Conservation (phyloP, 2,888 invertebrate genomes). For the Chesias legatella region DNA sequence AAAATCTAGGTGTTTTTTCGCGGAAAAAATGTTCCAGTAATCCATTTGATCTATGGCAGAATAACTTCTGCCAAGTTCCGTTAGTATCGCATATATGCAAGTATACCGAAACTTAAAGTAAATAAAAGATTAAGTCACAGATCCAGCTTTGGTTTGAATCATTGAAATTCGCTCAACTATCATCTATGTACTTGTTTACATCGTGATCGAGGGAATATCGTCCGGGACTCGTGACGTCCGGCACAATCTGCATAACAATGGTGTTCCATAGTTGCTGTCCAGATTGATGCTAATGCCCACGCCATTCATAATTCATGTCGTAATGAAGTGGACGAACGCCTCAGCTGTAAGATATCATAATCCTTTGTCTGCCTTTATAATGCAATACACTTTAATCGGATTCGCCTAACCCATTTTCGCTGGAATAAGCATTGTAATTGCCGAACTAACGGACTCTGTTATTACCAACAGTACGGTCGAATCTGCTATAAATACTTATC, state of each 20-base stretch:
- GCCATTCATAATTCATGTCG: constrained; percentile 74
- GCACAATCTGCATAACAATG: constrained; percentile 78
- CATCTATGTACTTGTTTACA: constrained; percentile 52
- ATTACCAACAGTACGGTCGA: constrained; percentile 26
- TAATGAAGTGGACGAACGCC: constrained; percentile 65
- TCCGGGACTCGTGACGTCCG: constrained; percentile 56
- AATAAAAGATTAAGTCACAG: too few relatives aligned
- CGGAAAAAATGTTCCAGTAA: too few relatives aligned
- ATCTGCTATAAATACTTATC: constrained; percentile 24
- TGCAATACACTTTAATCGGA: constrained; percentile 42
- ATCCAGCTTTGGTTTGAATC: too few relatives aligned
- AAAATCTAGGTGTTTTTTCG: too few relatives aligned
- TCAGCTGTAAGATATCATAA: constrained; percentile 38
- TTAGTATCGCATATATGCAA: too few relatives aligned
- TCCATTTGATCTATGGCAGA: too few relatives aligned
- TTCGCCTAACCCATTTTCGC: constrained; percentile 28
- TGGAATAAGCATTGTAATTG: constrained; percentile 26
- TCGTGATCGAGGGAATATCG: constrained; percentile 51
- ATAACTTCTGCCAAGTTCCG: too few relatives aligned
- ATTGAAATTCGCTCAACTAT: neutral
- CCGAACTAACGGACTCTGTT: constrained; percentile 27
- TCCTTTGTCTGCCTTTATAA: constrained; percentile 48
- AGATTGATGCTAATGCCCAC: constrained; percentile 72
- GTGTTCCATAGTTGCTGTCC: constrained; percentile 58
- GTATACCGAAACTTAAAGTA: too few relatives aligned